A percentile compares a stretch with the other conserved stretches of the same genome.
Evolutionary conservation across 2,797 vertebrate species (phyloP).

Genomic region (Smutsia temminckii): DNA sequence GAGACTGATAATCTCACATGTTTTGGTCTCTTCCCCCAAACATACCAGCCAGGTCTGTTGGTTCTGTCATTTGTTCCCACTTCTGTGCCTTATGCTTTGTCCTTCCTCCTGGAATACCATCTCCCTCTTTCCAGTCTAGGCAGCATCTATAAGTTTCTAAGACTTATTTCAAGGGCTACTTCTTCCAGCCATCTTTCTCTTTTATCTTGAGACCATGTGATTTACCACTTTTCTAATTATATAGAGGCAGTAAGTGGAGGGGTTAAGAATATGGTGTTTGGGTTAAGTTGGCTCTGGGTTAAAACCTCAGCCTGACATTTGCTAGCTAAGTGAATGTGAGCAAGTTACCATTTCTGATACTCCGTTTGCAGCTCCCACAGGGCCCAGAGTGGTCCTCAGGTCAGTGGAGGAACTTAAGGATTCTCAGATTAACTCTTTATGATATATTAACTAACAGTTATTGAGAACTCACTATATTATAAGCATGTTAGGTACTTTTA

Average conservation of each 20-base stretch:
- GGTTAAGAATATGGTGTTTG: constrained; percentile 6
- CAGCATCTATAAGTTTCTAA: constrained; percentile 13
- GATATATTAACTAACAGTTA: background rate
- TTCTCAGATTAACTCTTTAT: background rate
- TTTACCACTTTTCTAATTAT: constrained; percentile 4
- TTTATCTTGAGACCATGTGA: background rate
- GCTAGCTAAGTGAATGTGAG: background rate
- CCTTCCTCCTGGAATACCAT: background rate
- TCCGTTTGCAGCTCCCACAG: constrained; percentile 28
- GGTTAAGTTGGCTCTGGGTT: background rate
- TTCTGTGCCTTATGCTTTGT: background rate
- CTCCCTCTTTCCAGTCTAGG: background rate
- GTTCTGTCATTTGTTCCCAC: background rate
- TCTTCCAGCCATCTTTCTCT: background rate
- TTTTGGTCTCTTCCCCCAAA: background rate
- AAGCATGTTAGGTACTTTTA: constrained; percentile 19
- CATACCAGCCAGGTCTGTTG: background rate
- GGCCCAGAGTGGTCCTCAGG: background rate
- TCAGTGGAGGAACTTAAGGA: background rate
- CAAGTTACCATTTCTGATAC: constrained; percentile 29
- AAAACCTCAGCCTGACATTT: constrained; percentile 40
- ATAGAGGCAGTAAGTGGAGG: background rate
- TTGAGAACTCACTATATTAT: background rate
- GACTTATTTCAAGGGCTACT: background rate
- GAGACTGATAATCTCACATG: background rate